Evolutionary conservation across 2,888 invertebrate species (phyloP), one percentile per base, ranked within the genome.

Genomic region (Cataglyphis cursor): DNA sequence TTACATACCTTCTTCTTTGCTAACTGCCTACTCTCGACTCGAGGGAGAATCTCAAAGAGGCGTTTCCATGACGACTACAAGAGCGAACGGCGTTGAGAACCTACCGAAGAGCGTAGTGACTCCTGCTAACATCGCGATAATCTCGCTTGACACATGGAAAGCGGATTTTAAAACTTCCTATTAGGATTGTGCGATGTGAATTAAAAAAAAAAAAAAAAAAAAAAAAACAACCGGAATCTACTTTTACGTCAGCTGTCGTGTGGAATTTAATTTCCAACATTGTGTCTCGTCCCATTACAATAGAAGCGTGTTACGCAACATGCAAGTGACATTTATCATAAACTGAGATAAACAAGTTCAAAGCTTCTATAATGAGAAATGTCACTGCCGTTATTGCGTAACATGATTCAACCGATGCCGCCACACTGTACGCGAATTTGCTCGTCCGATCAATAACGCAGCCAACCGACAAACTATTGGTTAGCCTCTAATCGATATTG

Each of bases 1-100:
- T 83, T 84, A 81, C 87, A 85, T 74, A 87, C 84, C 85, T 83
- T n/a, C 87, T 83, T 84, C 85, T 83, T 84, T 66, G 80, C 82
- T 65, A 88, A 89, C 85, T 89, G 83, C 85, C 85, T 88, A 84
- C 85, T 35, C 84, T 82, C 83, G 84, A 87, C 80, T 48, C 51
- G 51, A 86, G 88, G 87, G 90, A 76, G 88, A 88, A 85, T 84
- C 80, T 83, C 84, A 81, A 88, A 88, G 90, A 85, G 91, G 91
- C 87, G 91, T 91, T 88, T 87, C 91, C 92, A 92, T 92, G 90
- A 90, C 87, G 85, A 91, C 91, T 90, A 72, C 62, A 73, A 85
- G 82, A 85, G 88, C 85, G 87, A 87, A 74, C 76, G 73, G 76
- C 73, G 54, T 66, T 81, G 85, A 87, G 66, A 41, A 38, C 15